phyloP scores from a whole-genome alignment of 2,888 invertebrate genomes.

The Craniophora ligustri region DNA sequence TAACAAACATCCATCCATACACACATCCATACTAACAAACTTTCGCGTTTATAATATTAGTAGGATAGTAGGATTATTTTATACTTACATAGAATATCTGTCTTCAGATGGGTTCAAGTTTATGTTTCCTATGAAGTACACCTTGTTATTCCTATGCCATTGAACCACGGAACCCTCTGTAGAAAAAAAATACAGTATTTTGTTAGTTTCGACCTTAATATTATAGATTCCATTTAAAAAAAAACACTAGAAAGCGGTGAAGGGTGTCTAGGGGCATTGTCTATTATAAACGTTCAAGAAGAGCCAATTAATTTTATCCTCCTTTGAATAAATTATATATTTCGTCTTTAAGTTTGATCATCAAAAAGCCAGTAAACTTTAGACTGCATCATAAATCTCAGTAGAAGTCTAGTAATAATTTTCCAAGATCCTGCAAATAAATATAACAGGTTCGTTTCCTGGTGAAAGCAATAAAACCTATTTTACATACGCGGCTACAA shows the following conservation, averaged over 20 bases:
- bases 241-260: too few relatives aligned
- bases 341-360: too few relatives aligned
- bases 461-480: conserved; percentile 26
- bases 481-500: conserved; percentile 12
- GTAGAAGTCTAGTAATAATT: not conserved
- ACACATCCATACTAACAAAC: too few relatives aligned
- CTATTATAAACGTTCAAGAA: too few relatives aligned
- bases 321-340: too few relatives aligned
- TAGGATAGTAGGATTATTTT: not conserved
- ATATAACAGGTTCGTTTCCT: conserved; percentile 15
- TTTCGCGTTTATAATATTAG: too few relatives aligned
- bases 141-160: conserved; percentile 67
- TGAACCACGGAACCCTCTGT: conserved; percentile 70
- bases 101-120: conserved; percentile 33
- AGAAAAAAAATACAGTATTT: conserved; percentile 30
- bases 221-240: too few relatives aligned
- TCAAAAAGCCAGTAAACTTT: too few relatives aligned
- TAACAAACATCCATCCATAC: too few relatives aligned
- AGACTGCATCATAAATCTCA: not conserved
- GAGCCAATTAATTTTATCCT: too few relatives aligned
- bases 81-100: conserved; percentile 72
- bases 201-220: too few relatives aligned
- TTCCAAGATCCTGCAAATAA: conserved; percentile 13
- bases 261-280: too few relatives aligned
- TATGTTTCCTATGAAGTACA: conserved; percentile 59